Base-by-base conservation (phyloP, 1,140 invertebrate genomes). In the Drosophila bocki region DNA sequence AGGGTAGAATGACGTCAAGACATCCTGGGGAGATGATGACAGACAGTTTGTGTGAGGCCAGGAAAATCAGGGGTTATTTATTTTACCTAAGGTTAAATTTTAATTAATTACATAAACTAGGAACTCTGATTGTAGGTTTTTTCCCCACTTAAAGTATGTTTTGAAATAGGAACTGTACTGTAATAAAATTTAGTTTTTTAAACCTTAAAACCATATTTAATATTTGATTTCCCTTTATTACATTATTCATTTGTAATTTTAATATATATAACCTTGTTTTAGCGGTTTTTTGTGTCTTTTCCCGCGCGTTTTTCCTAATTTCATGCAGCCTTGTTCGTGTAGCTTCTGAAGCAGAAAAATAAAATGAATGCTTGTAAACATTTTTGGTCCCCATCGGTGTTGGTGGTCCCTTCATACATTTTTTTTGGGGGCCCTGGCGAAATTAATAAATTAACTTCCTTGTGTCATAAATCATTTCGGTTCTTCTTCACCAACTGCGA, bases 401-500 rank as follows among this genome's bases (percentile, higher is more conserved):
- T 51, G 70, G 41, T 74, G 13, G 45, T 51, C 44, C 61, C 44
- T 71, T 37, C 37, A 60, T 50, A 70, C 39, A 47, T 51, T 63
- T 54, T 63, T 54, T 57, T 35, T 65, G 33, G 51, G 50, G 54
- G 75, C 32, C 58, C 48, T 53, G 67, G 67, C 48, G 22, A 91
- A 91, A 91, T 91, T 91, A 91, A 91, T 91, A 91, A 91, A 91
- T 91, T 91, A 91, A 91, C 88, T 91, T 91, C 81, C 88, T 88
- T 79, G 81, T 72, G 61, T 63, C 88, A 90, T 91, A 91, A 91
- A 91, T 91, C 88, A 91, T 91, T 91, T 90, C n/a, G 48, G 63
- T 60, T 75, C 67, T 81, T 80, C 65, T 48, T 63, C 75, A 77
- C 83, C 83, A 87, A 87, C 83, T 82, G 83, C 75, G 85, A 88